Percentiles rank a stretch among this genome's conserved stretches.
These are phyloP conservation scores for Meda fulgida DNA, from an alignment of 2,797 vertebrate species.

Conservation along the genomic window DNA sequence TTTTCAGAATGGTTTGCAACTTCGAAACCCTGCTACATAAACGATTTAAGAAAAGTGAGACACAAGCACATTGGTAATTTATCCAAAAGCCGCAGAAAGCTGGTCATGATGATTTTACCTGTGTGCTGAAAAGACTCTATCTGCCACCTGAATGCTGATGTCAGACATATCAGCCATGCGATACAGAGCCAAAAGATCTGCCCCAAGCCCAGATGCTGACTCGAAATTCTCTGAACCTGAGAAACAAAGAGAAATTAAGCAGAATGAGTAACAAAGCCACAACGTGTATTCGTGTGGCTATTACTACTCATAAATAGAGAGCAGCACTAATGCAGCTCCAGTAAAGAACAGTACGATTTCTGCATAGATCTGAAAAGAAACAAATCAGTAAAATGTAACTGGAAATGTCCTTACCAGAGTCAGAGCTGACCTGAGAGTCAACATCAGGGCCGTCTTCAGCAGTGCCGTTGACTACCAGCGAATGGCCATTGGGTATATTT, in stretches of 20 bases:
- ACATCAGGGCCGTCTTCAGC: slow-evolving; percentile 26
- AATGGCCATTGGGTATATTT: slow-evolving; percentile 33
- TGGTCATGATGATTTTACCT: slow-evolving; percentile 76
- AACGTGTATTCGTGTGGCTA: not conserved
- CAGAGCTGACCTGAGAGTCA: slow-evolving; percentile 53
- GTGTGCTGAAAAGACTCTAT: slow-evolving; percentile 88
- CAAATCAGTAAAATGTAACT: slow-evolving; percentile 61
- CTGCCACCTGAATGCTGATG: slow-evolving; percentile 86
- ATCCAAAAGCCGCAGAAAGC: not conserved
- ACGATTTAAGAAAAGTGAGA: not conserved
- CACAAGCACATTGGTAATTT: not conserved
- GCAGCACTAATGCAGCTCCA: not conserved
- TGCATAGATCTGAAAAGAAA: slow-evolving; percentile 42
- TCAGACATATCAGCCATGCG: slow-evolving; percentile 83
- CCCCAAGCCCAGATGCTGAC: slow-evolving; percentile 85
- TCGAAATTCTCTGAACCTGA: slow-evolving; percentile 72
- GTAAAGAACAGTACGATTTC: slow-evolving; percentile 14
- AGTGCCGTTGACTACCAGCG: slow-evolving; percentile 24
- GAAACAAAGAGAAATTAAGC: not conserved
- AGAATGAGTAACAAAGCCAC: not conserved
- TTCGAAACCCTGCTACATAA: not conserved
- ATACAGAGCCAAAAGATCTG: slow-evolving; percentile 87
- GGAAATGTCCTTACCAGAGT: slow-evolving; percentile 67
- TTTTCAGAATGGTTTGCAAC: not conserved
- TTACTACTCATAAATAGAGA: not conserved